Conservation (phyloP, 2,888 invertebrate species). For the Drosophila barbarae region DNA sequence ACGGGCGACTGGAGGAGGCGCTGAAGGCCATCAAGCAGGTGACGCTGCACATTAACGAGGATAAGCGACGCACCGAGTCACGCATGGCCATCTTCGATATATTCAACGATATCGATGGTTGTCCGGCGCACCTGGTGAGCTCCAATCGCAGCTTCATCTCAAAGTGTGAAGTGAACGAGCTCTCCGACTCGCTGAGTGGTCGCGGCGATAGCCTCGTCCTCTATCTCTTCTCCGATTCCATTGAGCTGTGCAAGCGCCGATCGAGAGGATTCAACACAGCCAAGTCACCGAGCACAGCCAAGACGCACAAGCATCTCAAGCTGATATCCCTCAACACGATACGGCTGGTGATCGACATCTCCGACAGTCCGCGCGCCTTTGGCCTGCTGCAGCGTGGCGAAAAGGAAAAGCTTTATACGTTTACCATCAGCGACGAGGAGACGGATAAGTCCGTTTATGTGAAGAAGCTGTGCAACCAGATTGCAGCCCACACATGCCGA, state of each 20-base stretch:
- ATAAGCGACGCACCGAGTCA: constrained; percentile 97
- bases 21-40: constrained; percentile 94
- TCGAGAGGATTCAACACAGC: constrained; percentile 87
- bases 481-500: constrained; percentile 95
- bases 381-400: constrained; percentile 93
- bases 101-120: constrained; percentile 98
- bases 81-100: constrained; percentile 98
- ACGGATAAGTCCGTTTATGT: constrained; percentile 90
- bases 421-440: constrained; percentile 91
- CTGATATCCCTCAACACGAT: constrained; percentile 93
- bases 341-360: constrained; percentile 93
- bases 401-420: constrained; percentile 93
- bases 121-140: constrained; percentile 95
- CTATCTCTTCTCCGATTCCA: constrained; percentile 95
- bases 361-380: constrained; percentile 93
- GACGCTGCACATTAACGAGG: constrained; percentile 98
- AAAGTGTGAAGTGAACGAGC: constrained; percentile 92
- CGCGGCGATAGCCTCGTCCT: constrained; percentile 92
- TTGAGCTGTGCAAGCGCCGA: constrained; percentile 94
- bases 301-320: constrained; percentile 94
- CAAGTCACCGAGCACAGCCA: constrained; percentile 87
- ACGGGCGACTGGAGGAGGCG: constrained; percentile 90
- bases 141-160: constrained; percentile 94
- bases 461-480: constrained; percentile 90
- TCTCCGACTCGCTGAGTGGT: constrained; percentile 90